Evolutionary conservation across 2,113 vertebrate genomes (phyloP).

Genomic region (Panurus biarmicus): DNA sequence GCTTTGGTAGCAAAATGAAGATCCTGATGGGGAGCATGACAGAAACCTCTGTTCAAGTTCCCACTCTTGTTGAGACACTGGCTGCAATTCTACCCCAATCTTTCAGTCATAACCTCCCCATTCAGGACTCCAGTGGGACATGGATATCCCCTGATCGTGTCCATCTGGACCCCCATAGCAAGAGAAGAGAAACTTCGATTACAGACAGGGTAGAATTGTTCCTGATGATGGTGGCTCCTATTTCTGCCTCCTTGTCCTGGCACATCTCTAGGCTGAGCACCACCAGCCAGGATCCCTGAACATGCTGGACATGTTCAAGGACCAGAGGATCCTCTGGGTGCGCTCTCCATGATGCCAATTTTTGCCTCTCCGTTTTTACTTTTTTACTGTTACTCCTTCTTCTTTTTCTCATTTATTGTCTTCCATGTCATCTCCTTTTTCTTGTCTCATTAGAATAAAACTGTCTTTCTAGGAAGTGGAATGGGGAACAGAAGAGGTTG

Average conservation of each 20-base stretch:
- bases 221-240: not conserved
- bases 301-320: not conserved
- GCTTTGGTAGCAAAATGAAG: not conserved
- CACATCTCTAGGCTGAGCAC: not conserved
- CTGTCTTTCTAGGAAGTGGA: not conserved
- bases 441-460: not conserved
- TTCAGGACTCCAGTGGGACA: not conserved
- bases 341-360: not conserved
- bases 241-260: not conserved
- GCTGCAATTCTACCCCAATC: not conserved
- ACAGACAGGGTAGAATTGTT: not conserved
- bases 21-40: not conserved
- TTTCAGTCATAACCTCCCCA: not conserved
- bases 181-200: not conserved
- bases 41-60: not conserved
- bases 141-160: not conserved
- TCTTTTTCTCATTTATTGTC: not conserved
- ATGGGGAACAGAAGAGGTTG: not conserved
- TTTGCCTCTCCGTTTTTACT: not conserved
- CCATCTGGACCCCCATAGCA: not conserved
- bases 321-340: not conserved
- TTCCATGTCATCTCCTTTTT: accelerated
- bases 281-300: not conserved
- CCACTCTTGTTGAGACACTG: not conserved
- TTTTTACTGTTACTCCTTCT: not conserved